Base-by-base conservation (phyloP, 1,140 invertebrate species). In the Pantala flavescens region DNA sequence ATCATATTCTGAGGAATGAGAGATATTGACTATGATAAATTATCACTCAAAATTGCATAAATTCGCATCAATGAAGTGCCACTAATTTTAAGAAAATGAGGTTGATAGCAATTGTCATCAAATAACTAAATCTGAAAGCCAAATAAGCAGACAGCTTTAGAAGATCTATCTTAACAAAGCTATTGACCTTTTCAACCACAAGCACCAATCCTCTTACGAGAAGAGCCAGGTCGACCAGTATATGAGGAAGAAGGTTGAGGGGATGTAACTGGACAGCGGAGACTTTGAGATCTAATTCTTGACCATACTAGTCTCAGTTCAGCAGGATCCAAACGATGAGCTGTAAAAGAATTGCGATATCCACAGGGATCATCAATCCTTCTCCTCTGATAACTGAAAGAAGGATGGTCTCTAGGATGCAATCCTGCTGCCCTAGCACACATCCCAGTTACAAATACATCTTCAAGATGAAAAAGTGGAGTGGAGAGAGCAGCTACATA, bases 371-470 rank as follows among this genome's bases (percentile, higher is more conserved):
- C 71, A 24, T 72, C 71, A 24, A 24, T 24, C 71, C 28, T 72
- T 9, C 71, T 24, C 28, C 28, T 72, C 71, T 72, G 71, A 42
- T 72, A 72, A 42, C 71, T 72, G 71, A 72, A 72, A 19, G 14
- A 87, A n/a, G 84, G 80, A 80, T 89, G 84, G 81, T 88, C 85
- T 2, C 82, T 78, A 2, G 87, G 87, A 49, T 79, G 82, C 10
- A 88, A 78, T 73, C 84, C 83, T 10, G 84, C 85, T 70, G 79
- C 79, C 71, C 81, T 82, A 0, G 86, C 85, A 76, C 86, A 86
- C 49, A 88, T 79, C 42, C 83, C 83, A 81, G 77, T 73, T 74
- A 82, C 49, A 80, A 77, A 63, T n/a, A 75, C 74, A 76, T 86
- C 85, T 76, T 86, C 85, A 43, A 83, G 74, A 72, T 81, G 80